Percentiles rank a stretch among this genome's conserved stretches.
Evolutionary conservation across 2,888 invertebrate species (phyloP).

Genomic region (Thyatira batis): DNA sequence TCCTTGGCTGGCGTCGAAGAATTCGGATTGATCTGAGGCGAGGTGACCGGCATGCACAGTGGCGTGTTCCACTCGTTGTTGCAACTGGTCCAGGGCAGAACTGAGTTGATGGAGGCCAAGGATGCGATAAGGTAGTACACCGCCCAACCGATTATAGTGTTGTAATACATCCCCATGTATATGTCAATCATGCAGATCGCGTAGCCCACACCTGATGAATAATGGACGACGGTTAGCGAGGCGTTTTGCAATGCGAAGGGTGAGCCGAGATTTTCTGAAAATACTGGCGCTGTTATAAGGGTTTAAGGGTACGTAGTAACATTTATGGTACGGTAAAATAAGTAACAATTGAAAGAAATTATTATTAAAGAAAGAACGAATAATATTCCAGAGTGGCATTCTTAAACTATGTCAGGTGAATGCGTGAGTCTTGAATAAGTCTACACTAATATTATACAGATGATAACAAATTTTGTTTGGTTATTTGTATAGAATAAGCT

Average conservation of each 20-base stretch:
- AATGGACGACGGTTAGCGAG: background rate
- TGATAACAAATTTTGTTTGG: too few species aligned
- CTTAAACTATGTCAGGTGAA: too few species aligned
- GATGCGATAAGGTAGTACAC: conserved; percentile 94
- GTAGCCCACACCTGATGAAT: conserved; percentile 92
- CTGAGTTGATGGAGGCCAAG: conserved; percentile 89
- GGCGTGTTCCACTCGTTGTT: conserved; percentile 93
- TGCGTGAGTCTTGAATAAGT: too few species aligned
- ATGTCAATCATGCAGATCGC: conserved; percentile 97
- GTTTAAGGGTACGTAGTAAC: too few species aligned
- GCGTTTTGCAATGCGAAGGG: background rate
- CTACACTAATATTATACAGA: too few species aligned
- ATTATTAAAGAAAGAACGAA: too few species aligned
- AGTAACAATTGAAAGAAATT: too few species aligned
- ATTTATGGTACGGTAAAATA: too few species aligned
- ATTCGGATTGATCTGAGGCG: conserved; percentile 75
- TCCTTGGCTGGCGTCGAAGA: conserved; percentile 92
- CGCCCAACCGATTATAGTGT: conserved; percentile 98
- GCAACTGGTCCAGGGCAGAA: conserved; percentile 94
- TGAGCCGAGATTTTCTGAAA: background rate
- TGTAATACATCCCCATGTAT: conserved; percentile 98
- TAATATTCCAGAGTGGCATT: too few species aligned
- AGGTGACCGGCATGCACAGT: conserved; percentile 86
- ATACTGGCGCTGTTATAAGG: background rate
- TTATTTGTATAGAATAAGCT: too few species aligned